A percentile compares a stretch with the other conserved stretches of the same genome.
Evolutionary conservation across 2,888 invertebrate species (phyloP).

Genomic region (Drosophila histrio): DNA sequence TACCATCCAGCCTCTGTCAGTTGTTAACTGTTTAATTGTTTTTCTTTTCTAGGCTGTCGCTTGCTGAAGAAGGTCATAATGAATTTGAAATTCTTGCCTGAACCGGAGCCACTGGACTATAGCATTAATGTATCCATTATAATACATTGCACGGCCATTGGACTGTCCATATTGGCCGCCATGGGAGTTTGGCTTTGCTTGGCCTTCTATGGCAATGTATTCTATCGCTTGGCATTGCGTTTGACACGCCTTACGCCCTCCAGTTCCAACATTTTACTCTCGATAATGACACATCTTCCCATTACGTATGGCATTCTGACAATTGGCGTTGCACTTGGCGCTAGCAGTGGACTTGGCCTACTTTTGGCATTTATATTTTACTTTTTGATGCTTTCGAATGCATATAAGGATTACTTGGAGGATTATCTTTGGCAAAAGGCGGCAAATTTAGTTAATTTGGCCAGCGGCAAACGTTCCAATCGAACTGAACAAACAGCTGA

Average conservation of each 20-base stretch:
- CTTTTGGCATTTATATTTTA: conserved; percentile 88
- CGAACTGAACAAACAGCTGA: neutral
- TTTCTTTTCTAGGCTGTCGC: conserved; percentile 64
- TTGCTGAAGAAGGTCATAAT: conserved; percentile 69
- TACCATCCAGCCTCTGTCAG: too few relatives aligned
- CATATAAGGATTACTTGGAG: conserved; percentile 89
- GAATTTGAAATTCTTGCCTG: conserved; percentile 53
- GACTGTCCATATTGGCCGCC: conserved; percentile 62
- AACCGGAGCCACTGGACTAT: conserved; percentile 60
- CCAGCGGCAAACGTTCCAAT: neutral
- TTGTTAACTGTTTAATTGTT: neutral
- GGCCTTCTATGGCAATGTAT: conserved; percentile 64
- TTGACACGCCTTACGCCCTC: conserved; percentile 62
- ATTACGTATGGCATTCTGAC: conserved; percentile 88
- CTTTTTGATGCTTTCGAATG: conserved; percentile 88
- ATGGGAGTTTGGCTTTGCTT: conserved; percentile 65
- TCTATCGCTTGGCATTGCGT: conserved; percentile 67
- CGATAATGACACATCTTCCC: conserved; percentile 89
- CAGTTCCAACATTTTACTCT: conserved; percentile 85
- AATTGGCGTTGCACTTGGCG: conserved; percentile 87
- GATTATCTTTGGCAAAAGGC: conserved; percentile 85
- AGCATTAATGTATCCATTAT: conserved; percentile 69
- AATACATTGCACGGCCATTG: conserved; percentile 75
- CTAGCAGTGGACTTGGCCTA: conserved; percentile 91
- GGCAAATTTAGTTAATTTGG: conserved; percentile 58